These are phyloP conservation scores for Alcedo atthis DNA, from an alignment of 2,797 vertebrate genomes.

Conservation along the genomic window DNA sequence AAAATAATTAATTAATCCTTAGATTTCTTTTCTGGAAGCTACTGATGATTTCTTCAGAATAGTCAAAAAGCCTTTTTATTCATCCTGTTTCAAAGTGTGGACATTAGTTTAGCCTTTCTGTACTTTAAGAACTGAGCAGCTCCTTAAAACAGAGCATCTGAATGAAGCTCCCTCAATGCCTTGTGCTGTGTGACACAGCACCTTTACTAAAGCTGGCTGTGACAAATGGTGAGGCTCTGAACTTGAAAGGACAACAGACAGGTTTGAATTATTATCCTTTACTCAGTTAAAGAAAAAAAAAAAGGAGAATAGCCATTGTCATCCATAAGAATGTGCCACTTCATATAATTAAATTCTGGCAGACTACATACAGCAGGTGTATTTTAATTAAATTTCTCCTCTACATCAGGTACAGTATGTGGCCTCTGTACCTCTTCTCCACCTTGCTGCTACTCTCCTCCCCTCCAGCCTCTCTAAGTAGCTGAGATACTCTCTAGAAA, in stretches of 20 bases:
- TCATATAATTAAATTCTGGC: conserved; percentile 18
- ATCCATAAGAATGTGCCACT: conserved; percentile 3
- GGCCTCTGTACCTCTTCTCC: neutral
- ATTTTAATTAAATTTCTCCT: conserved; percentile 51
- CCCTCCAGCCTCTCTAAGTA: neutral
- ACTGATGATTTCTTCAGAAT: neutral
- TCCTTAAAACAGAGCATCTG: neutral
- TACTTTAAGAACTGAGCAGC: neutral
- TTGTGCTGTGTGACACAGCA: neutral
- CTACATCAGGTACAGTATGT: neutral
- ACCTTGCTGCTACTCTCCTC: neutral
- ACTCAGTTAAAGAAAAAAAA: neutral
- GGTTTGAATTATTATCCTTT: conserved; percentile 8
- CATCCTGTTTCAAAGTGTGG: neutral
- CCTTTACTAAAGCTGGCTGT: neutral
- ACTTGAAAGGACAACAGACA: conserved; percentile 6
- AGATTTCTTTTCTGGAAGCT: neutral
- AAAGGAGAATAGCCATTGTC: neutral
- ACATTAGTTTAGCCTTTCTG: neutral
- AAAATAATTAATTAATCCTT: neutral
- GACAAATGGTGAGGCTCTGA: conserved; percentile 10
- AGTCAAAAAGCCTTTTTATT: neutral
- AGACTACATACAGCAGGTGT: neutral
- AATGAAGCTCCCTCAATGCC: neutral
- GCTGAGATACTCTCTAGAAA: neutral